Evolutionary conservation across 2,888 invertebrate genomes (phyloP), one percentile per base, ranked within the genome.

Genomic region (Dyspetes luteomarginatus): DNA sequence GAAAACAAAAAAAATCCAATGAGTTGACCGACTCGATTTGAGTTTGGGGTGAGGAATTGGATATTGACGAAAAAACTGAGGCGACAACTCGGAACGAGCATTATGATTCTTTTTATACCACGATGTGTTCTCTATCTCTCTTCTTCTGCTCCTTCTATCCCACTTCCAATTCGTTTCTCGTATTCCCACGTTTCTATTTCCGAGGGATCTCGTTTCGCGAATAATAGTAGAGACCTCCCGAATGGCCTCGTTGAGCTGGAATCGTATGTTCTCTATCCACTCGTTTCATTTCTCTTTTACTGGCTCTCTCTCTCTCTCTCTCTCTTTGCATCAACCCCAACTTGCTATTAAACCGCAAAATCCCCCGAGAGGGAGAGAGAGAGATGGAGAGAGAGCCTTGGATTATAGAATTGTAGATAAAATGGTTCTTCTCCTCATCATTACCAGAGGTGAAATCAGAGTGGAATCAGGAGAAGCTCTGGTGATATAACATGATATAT

Each of bases 391-490:
- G 48, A 62, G 62, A 62, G 58, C 72, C 52, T 43, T 28, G 80
- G 80, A 80, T 82, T 80, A 82, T 82, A 74, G 80, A 80, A 80
- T 82, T 77, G 58, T 67, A 69, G 80, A 73, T 80, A 74, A 82
- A 82, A 82, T 80, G 60, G 58, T 65, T 77, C 73, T 82, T 82
- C 69, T 80, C 77, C 65, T 77, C 69, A n/a, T n/a, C n/a, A 77
- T 80, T 77, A 80, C 76, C 52, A 65, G 36, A 50, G 74, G 64
- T 77, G 65, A 77, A 73, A 82, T 80, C 69, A 73, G 77, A 60
- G 48, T 48, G 15, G 56, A 69, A n/a, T n/a, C n/a, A 55, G 41
- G 43, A 56, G 56, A 58, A 26, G 30, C 28, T 48, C 28, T 9
- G 58, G 17, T 12, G 36, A 9, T 9, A 52, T n/a, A n/a, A n/a